Percentiles rank a stretch among this genome's conserved stretches.
phyloP scores from a whole-genome alignment of 1,140 invertebrate genomes.

The Sitobion miscanthi region DNA sequence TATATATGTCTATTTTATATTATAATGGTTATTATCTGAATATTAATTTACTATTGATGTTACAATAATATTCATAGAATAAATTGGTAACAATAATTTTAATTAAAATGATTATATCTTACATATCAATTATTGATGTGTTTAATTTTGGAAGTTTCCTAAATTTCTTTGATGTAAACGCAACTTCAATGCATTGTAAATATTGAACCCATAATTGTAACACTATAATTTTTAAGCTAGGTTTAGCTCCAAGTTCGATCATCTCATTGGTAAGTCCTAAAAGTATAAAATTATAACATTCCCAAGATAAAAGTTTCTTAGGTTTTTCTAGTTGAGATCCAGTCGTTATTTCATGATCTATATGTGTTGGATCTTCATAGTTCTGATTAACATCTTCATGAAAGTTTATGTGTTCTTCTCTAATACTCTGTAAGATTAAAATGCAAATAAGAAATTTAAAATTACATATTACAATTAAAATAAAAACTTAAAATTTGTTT shows the following conservation, averaged over 20 bases:
- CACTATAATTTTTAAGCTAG: conserved; percentile 34
- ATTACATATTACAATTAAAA: background rate
- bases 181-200: conserved; percentile 41
- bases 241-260: conserved; percentile 48
- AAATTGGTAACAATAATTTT: background rate
- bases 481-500: background rate
- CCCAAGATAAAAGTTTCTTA: conserved; percentile 44
- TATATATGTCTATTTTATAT: background rate
- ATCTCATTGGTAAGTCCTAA: conserved; percentile 45
- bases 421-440: background rate
- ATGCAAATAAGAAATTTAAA: background rate
- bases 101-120: background rate
- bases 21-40: background rate
- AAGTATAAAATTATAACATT: conserved; percentile 53
- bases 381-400: background rate
- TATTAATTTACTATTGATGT: background rate
- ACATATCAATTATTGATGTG: conserved; percentile 24
- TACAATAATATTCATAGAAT: background rate
- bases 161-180: conserved; percentile 47
- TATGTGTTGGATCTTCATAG: background rate
- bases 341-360: conserved; percentile 24
- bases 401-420: conserved; percentile 40
- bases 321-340: conserved; percentile 37
- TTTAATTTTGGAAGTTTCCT: conserved; percentile 46
- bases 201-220: conserved; percentile 54